phyloP scores from a whole-genome alignment of 2,888 invertebrate genomes.

The Coenonympha glycerion region DNA sequence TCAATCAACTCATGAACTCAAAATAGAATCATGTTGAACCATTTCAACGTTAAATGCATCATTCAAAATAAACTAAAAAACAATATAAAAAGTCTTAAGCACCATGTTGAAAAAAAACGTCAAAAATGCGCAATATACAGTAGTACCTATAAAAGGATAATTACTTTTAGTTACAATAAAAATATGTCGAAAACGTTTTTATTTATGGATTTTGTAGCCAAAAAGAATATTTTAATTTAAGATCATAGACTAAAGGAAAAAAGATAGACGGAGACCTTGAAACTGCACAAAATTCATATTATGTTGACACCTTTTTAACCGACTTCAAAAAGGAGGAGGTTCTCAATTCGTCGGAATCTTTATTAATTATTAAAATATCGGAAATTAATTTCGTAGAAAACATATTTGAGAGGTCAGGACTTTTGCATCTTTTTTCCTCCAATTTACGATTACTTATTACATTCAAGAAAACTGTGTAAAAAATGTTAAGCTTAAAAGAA shows the following conservation, averaged over 20 bases:
- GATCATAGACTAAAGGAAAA: not conserved
- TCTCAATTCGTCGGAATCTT: too few species aligned
- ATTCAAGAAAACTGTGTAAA: not conserved
- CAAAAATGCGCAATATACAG: not conserved
- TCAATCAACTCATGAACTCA: not conserved
- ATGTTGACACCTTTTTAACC: too few species aligned
- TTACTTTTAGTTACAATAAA: not conserved
- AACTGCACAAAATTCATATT: too few species aligned
- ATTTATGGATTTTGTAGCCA: too few species aligned
- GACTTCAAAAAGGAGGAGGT: too few species aligned
- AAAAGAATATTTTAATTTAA: not conserved
- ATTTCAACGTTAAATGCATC: slow-evolving; percentile 41
- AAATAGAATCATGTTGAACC: not conserved
- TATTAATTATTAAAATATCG: too few species aligned
- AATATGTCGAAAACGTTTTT: not conserved
- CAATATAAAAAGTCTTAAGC: slow-evolving; percentile 14
- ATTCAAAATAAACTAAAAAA: slow-evolving; percentile 29
- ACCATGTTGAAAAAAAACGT: slow-evolving; percentile 11
- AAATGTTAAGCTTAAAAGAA: not conserved
- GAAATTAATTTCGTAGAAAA: too few species aligned
- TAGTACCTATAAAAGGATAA: slow-evolving; percentile 13
- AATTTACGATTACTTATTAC: not conserved
- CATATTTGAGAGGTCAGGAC: not conserved
- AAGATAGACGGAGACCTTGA: not conserved
- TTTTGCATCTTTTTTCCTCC: not conserved